Evolutionary conservation across 2,888 invertebrate genomes (phyloP), one percentile per base, ranked within the genome.

Genomic region (Hyposoter didymator): DNA sequence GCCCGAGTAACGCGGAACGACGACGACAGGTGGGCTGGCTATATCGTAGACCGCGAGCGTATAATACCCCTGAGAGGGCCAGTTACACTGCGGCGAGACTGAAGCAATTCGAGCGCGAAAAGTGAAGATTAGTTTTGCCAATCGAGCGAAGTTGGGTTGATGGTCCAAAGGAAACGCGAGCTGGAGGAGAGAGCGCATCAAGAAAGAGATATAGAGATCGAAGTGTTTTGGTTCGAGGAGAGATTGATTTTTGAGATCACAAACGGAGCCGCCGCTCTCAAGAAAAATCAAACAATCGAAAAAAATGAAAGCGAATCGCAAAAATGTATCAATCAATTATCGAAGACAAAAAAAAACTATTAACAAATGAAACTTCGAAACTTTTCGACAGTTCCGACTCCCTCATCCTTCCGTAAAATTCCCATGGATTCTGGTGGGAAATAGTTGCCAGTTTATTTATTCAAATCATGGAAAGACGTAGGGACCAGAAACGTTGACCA

Each of bases 101-200:
- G 72, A 74, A 80, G 55, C 76, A 76, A 84, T 70, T 74, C 80
- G 84, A 83, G 73, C 83, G 73, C 66, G 69, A 85, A 85, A 80
- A 80, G 78, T 78, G 67, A 62, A 73, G 80, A 83, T 83, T 80
- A 85, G 76, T 78, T 80, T 85, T 85, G 80, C 75, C 74, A 75
- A 84, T 79, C 62, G 79, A 43, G 52, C n/a, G n/a, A 14, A 12
- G 22, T 35, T 12, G 69, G 39, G 43, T 52, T 19, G 19, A 43
- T 35, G 47, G n/a, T 75, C 64, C 75, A 28, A 59, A 59, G 35
- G 45, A 35, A 8, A 17, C 22, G 45, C 17, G n/a, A n/a, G n/a
- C n/a, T n/a, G 19, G n/a, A 69, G 45, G 52, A 52, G 47, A 45
- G 47, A 43, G 17, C n/a, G 14, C 14, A 28, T n/a, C 0, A 35